Percentiles rank a stretch among this genome's conserved stretches.
phyloP scores from a whole-genome alignment of 2,797 vertebrate species.

The Pelochelys cantorii region DNA sequence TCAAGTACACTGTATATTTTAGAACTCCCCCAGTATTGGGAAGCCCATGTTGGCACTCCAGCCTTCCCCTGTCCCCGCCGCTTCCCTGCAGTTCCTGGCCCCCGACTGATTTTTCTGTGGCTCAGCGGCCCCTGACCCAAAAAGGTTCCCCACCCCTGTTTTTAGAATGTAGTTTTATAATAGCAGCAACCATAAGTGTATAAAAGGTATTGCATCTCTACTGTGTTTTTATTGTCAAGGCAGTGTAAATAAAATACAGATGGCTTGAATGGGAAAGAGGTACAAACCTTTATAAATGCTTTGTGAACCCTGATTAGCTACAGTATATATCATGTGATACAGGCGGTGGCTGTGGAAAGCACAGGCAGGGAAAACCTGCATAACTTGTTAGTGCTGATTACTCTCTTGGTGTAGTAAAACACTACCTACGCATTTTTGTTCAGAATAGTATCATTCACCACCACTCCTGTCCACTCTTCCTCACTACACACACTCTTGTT shows the following conservation, averaged over 20 bases:
- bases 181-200: not conserved
- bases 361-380: conserved; percentile 65
- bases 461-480: not conserved
- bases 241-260: not conserved
- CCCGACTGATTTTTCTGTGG: too few species aligned
- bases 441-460: conserved; percentile 18
- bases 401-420: conserved; percentile 35
- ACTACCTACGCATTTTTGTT: conserved; percentile 27
- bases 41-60: too few species aligned
- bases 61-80: too few species aligned
- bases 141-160: too few species aligned
- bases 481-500: not conserved
- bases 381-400: conserved; percentile 55
- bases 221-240: not conserved
- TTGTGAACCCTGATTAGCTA: conserved; percentile 12
- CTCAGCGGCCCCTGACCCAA: too few species aligned
- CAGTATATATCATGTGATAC: conserved; percentile 28
- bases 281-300: not conserved
- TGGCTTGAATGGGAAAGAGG: not conserved
- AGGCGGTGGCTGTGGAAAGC: conserved; percentile 55
- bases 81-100: too few species aligned
- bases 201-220: not conserved
- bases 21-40: too few species aligned
- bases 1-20: not conserved
- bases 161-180: not conserved